Evolutionary conservation across 2,797 vertebrate species (phyloP).

Genomic region (Clarias fuscus): DNA sequence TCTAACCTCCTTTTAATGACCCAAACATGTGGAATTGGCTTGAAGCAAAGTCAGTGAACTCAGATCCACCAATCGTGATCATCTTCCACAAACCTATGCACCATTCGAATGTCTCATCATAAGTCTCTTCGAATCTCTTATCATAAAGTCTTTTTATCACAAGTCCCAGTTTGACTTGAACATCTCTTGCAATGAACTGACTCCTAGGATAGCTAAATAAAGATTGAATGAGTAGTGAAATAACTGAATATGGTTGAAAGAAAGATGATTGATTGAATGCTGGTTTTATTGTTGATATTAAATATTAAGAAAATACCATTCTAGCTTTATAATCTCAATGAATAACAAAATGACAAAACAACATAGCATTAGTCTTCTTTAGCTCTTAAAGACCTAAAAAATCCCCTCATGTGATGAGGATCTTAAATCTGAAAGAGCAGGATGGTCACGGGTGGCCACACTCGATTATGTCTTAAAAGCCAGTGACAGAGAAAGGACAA

Average conservation of each 20-base stretch:
- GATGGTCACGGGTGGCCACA: conserved; percentile 40
- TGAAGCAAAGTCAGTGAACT: no score
- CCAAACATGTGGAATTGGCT: no score
- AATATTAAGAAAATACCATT: neutral
- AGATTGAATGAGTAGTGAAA: no score
- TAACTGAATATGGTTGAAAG: neutral
- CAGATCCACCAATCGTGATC: no score
- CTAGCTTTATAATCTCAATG: neutral
- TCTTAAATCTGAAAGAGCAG: conserved; percentile 44
- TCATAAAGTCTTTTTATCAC: no score
- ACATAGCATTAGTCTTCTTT: neutral
- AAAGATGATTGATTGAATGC: neutral
- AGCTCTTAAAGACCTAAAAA: neutral
- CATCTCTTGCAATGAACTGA: neutral
- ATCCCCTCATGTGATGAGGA: conserved; percentile 28
- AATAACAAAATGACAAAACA: neutral
- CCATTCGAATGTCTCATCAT: no score
- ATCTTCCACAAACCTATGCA: no score
- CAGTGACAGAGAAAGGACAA: conserved; percentile 53
- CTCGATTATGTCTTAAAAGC: conserved; percentile 55
- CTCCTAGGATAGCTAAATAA: neutral
- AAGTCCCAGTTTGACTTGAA: no score
- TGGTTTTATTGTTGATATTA: neutral
- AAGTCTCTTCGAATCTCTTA: no score
- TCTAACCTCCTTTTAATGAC: no score